phyloP scores from a whole-genome alignment of 2,888 invertebrate species.

The Phyllotreta striolata region DNA sequence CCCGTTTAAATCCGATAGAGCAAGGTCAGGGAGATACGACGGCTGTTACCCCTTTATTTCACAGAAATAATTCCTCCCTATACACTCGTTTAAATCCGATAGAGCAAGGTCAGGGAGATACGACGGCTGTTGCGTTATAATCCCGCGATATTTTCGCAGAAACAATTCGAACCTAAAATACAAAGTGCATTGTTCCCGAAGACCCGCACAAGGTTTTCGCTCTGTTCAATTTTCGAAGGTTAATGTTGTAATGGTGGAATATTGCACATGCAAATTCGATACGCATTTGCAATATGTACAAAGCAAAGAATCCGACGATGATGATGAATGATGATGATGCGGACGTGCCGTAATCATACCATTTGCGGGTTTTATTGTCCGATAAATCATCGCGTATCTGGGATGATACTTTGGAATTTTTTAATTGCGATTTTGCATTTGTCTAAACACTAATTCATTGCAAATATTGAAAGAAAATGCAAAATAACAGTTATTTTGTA shows the following conservation, averaged over 20 bases:
- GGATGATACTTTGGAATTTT: no score
- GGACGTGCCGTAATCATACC: constrained; percentile 6
- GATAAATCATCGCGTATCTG: no score
- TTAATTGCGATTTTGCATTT: no score
- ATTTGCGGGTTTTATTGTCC: no score
- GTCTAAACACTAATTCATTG: no score
- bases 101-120: neutral
- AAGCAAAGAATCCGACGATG: neutral
- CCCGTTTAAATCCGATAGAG: neutral
- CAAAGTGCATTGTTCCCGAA: constrained; percentile 26
- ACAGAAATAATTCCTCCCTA: no score
- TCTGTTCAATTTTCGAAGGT: constrained; percentile 23
- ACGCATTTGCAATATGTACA: neutral
- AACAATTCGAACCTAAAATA: no score
- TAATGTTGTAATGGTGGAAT: constrained; percentile 8
- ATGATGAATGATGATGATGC: constrained; percentile 4
- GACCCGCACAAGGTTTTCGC: constrained; percentile 11
- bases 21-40: neutral
- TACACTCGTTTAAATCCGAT: neutral
- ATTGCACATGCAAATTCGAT: constrained; percentile 23
- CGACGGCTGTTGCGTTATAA: no score
- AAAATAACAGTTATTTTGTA: no score
- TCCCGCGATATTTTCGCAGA: no score
- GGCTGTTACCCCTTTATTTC: no score
- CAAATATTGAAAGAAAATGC: no score